Percentiles rank a stretch among this genome's conserved stretches.
phyloP scores from a whole-genome alignment of 2,797 vertebrate genomes.

The Propithecus deckenii region DNA sequence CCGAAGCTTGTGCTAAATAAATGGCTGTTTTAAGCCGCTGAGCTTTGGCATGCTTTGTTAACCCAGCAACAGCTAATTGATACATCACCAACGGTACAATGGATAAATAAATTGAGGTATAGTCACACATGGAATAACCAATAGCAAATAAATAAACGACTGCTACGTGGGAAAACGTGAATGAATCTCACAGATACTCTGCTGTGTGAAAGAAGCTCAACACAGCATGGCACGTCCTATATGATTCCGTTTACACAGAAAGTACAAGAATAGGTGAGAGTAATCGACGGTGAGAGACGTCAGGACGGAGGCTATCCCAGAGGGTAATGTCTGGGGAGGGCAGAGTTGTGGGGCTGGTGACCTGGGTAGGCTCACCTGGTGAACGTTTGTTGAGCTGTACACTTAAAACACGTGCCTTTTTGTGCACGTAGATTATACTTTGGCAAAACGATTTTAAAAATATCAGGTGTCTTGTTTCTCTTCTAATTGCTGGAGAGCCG shows the following conservation, averaged over 20 bases:
- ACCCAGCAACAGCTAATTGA: not conserved
- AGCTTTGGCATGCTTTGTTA: not conserved
- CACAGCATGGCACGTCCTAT: rapidly evolving
- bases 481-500: not conserved
- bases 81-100: not conserved
- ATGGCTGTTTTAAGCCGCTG: not conserved
- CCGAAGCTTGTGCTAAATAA: not conserved
- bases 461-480: not conserved
- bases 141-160: not conserved
- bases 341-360: not conserved
- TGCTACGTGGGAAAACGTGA: rapidly evolving
- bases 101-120: not conserved
- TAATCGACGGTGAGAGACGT: not conserved
- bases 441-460: not conserved
- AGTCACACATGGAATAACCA: not conserved
- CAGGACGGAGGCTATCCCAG: not conserved
- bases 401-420: not conserved
- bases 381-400: not conserved
- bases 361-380: rapidly evolving
- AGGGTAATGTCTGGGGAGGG: not conserved
- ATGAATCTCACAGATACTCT: too few species aligned
- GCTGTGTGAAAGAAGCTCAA: not conserved
- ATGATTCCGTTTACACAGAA: not conserved
- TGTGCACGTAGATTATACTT: not conserved
- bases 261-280: not conserved